A percentile compares a stretch with the other conserved stretches of the same genome.
Conservation (phyloP, 2,797 vertebrate genomes). For the Carcharodon carcharias region DNA sequence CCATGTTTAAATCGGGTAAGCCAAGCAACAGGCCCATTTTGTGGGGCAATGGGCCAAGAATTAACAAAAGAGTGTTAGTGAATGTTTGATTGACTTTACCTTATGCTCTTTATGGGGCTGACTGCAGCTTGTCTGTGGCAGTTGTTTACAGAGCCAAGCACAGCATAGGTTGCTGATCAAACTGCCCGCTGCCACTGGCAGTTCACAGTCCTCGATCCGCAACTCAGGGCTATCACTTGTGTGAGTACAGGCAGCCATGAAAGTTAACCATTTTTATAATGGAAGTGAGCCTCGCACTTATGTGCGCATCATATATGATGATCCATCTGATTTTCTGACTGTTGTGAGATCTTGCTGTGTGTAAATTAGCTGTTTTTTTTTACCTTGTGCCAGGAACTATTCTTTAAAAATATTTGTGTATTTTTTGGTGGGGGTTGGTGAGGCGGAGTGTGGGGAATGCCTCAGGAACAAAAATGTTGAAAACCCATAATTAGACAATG, state of each 20-base stretch:
- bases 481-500: not conserved
- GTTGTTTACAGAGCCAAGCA: not conserved
- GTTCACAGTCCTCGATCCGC: not conserved
- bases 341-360: not conserved
- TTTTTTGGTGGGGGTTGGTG: not conserved
- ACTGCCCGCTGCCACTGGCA: not conserved
- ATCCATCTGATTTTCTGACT: not conserved
- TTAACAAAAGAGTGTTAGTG: not conserved
- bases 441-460: too few relatives aligned
- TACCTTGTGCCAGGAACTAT: not conserved
- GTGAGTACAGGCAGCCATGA: not conserved
- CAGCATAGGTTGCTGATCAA: not conserved
- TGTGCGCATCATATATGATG: not conserved
- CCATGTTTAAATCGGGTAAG: not conserved
- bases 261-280: not conserved
- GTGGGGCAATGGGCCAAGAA: not conserved
- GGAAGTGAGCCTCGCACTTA: not conserved
- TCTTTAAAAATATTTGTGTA: not conserved
- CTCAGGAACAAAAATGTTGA: too few relatives aligned
- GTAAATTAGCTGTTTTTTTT: not conserved
- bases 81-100: not conserved
- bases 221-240: too few relatives aligned
- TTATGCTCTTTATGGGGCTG: not conserved
- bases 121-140: not conserved
- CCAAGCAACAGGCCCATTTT: not conserved